A percentile compares a stretch with the other conserved stretches of the same genome.
phyloP scores from a whole-genome alignment of 1,140 invertebrate species.

The Hyphantria cunea region DNA sequence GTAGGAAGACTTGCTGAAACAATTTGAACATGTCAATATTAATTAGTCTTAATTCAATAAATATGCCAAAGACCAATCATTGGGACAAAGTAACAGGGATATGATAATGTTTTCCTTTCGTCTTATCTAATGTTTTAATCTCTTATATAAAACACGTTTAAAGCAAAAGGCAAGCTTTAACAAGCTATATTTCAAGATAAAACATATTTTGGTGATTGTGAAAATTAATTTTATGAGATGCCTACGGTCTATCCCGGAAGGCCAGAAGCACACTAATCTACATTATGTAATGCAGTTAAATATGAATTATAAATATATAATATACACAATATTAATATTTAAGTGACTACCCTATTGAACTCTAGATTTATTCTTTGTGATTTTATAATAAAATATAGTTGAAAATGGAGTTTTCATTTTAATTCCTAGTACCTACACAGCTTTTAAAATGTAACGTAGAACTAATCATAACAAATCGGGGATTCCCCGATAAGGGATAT shows the following conservation, averaged over 20 bases:
- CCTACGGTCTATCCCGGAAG: conserved; percentile 41
- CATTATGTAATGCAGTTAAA: conserved; percentile 61
- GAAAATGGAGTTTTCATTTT: conserved; percentile 57
- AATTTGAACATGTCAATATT: conserved; percentile 49
- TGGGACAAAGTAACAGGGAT: conserved; percentile 76
- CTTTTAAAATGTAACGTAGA: no score
- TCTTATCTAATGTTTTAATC: conserved; percentile 45
- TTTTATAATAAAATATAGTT: conserved; percentile 81
- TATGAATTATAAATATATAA: conserved; percentile 72
- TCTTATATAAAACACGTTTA: conserved; percentile 50
- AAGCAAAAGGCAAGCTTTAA: conserved; percentile 62
- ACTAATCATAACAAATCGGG: no score
- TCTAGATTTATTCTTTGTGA: conserved; percentile 81
- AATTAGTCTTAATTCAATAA: conserved; percentile 64
- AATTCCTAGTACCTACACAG: neutral
- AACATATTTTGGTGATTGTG: conserved; percentile 68
- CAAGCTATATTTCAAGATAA: conserved; percentile 47
- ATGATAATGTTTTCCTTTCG: conserved; percentile 68
- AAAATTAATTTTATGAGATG: conserved; percentile 63
- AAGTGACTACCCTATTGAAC: conserved; percentile 78
- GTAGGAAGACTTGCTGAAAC: conserved; percentile 35
- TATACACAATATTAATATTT: conserved; percentile 75
- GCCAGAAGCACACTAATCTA: conserved; percentile 51
- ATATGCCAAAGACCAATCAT: conserved; percentile 77
- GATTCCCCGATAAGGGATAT: no score